Evolutionary conservation across 2,113 vertebrate genomes (phyloP).

Genomic region (Chaenocephalus aceratus): DNA sequence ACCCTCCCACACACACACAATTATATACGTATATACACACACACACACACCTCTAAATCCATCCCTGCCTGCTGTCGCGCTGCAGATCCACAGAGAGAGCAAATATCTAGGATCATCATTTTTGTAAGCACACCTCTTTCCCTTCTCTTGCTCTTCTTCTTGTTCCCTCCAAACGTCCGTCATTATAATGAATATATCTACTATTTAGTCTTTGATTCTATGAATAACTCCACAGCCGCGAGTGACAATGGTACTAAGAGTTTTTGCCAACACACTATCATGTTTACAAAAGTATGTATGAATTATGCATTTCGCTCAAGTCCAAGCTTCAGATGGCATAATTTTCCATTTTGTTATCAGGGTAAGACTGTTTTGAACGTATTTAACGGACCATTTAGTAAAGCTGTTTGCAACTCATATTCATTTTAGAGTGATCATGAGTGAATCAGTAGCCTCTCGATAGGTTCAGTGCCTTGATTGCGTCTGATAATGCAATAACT

Average conservation of each 20-base stretch:
- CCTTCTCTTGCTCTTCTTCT: background rate
- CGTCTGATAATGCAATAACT: conserved; percentile 18
- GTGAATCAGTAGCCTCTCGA: background rate
- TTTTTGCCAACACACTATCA: conserved; percentile 8
- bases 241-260: conserved; percentile 41
- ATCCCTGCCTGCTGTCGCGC: conserved; percentile 6
- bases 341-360: conserved; percentile 9
- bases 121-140: conserved; percentile 15
- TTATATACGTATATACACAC: conserved; percentile 7
- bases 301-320: conserved; percentile 17
- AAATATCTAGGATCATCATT: conserved; percentile 16
- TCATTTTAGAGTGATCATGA: background rate
- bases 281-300: conserved; percentile 56
- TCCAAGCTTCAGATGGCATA: conserved; percentile 12
- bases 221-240: conserved; percentile 17
- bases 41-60: conserved; percentile 14
- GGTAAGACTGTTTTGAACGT: conserved; percentile 6
- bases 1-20: background rate
- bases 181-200: background rate
- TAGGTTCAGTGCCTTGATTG: conserved; percentile 24
- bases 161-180: conserved; percentile 32
- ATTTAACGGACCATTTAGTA: conserved; percentile 6
- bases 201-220: conserved; percentile 11
- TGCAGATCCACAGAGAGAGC: conserved; percentile 10
- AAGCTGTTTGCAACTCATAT: conserved; percentile 16